Percentiles rank a stretch among this genome's conserved stretches.
phyloP scores from a whole-genome alignment of 2,113 vertebrate genomes.

The Gallinago media region DNA sequence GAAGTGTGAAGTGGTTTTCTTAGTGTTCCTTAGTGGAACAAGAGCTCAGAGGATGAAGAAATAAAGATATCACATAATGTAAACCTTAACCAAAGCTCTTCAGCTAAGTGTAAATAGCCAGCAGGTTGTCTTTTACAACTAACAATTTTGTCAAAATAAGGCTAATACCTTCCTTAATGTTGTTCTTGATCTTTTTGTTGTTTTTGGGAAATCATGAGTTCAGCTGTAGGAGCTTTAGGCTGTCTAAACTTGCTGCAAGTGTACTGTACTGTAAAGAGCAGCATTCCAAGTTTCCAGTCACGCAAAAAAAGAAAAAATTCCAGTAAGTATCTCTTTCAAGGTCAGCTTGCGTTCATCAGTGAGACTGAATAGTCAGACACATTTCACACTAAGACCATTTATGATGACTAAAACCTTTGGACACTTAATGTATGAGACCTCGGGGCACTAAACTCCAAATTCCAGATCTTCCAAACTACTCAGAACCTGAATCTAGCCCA shows the following conservation, averaged over 20 bases:
- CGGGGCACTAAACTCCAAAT: neutral
- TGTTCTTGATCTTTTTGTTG: conserved; percentile 7
- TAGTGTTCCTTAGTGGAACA: neutral
- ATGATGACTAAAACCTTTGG: neutral
- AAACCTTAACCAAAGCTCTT: neutral
- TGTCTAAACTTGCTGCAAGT: conserved; percentile 47
- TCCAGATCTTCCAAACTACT: neutral
- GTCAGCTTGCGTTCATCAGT: conserved; percentile 36
- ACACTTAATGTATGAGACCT: neutral
- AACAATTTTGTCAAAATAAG: conserved; percentile 38
- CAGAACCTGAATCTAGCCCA: neutral
- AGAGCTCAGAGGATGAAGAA: neutral
- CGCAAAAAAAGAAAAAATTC: neutral
- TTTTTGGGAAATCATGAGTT: conserved; percentile 19
- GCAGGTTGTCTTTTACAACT: conserved; percentile 12
- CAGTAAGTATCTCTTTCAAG: conserved; percentile 37
- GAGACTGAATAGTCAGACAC: neutral
- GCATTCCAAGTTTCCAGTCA: conserved; percentile 41
- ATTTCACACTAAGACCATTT: neutral
- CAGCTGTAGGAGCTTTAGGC: neutral
- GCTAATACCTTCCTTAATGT: conserved; percentile 17
- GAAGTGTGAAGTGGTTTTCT: neutral
- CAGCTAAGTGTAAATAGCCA: neutral
- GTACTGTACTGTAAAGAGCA: conserved; percentile 7
- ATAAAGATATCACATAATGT: neutral